Evolutionary conservation across 2,113 vertebrate genomes (phyloP).

Genomic region (Larimichthys crocea): DNA sequence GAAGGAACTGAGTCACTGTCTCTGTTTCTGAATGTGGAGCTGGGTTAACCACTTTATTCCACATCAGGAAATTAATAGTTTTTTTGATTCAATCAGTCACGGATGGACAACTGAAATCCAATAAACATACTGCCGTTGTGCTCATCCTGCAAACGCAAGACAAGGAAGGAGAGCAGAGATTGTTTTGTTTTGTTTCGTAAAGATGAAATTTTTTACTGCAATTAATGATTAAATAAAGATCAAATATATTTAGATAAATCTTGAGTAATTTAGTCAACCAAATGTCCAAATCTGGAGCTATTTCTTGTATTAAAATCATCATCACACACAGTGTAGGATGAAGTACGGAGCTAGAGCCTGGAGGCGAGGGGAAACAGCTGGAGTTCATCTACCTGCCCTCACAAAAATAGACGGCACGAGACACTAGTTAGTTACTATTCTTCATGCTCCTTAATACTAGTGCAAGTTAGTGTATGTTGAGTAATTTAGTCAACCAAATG

Average conservation of each 20-base stretch:
- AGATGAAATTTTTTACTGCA: background rate
- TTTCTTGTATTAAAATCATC: too few relatives aligned
- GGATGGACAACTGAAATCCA: background rate
- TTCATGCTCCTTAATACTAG: background rate
- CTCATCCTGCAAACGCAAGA: background rate
- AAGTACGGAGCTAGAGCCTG: background rate
- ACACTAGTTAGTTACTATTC: background rate
- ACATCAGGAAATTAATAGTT: constrained; percentile 45
- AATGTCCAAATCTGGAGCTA: too few relatives aligned
- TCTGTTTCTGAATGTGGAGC: constrained; percentile 39
- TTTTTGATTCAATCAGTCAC: constrained; percentile 53
- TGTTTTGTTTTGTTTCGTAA: background rate
- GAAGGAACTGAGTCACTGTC: constrained; percentile 76
- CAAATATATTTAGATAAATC: background rate
- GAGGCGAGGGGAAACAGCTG: background rate
- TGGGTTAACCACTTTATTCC: constrained; percentile 45
- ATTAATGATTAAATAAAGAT: background rate
- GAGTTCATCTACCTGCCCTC: background rate
- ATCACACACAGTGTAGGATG: background rate
- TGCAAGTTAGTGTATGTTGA: too few relatives aligned
- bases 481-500: background rate
- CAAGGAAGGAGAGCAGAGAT: background rate
- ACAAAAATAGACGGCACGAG: too few relatives aligned
- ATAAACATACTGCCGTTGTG: background rate
- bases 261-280: background rate